Evolutionary conservation across 2,113 vertebrate species (phyloP).

Genomic region (Acinonyx jubatus): DNA sequence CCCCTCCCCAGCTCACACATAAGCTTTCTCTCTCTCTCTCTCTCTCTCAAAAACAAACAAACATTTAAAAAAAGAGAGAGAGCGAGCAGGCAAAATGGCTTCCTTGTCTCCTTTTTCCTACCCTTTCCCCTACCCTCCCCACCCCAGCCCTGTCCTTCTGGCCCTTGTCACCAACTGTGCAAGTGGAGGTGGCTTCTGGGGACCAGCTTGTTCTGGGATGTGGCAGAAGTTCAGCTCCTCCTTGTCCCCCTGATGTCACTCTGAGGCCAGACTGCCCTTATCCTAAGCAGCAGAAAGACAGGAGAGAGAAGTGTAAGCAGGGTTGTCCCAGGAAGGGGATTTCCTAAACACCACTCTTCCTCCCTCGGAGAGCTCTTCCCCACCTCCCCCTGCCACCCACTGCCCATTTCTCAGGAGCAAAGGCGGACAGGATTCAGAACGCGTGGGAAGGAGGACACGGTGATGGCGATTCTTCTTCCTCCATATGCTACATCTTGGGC

Average conservation of each 20-base stretch:
- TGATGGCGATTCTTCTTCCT: neutral
- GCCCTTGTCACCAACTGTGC: neutral
- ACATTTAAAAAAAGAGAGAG: too few relatives aligned
- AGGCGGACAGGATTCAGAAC: neutral
- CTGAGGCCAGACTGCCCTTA: neutral
- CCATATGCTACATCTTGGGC: neutral
- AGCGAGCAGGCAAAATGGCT: too few relatives aligned
- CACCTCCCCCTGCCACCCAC: neutral
- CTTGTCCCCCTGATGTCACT: neutral
- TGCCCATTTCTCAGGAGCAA: neutral
- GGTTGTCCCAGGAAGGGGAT: neutral
- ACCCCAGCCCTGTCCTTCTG: neutral
- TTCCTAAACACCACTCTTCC: neutral
- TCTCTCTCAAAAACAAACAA: too few relatives aligned
- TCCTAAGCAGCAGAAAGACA: neutral
- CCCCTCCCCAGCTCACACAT: too few relatives aligned
- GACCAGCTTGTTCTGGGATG: neutral
- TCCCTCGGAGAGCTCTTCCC: neutral
- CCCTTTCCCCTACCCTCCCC: fast-evolving
- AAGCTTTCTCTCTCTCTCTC: too few relatives aligned
- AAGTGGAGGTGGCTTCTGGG: neutral
- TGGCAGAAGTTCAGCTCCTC: neutral
- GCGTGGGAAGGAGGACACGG: fast-evolving
- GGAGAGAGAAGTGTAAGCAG: neutral
- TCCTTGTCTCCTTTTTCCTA: neutral